phyloP scores from a whole-genome alignment of 2,113 vertebrate species.

The Syrrhaptes paradoxus region DNA sequence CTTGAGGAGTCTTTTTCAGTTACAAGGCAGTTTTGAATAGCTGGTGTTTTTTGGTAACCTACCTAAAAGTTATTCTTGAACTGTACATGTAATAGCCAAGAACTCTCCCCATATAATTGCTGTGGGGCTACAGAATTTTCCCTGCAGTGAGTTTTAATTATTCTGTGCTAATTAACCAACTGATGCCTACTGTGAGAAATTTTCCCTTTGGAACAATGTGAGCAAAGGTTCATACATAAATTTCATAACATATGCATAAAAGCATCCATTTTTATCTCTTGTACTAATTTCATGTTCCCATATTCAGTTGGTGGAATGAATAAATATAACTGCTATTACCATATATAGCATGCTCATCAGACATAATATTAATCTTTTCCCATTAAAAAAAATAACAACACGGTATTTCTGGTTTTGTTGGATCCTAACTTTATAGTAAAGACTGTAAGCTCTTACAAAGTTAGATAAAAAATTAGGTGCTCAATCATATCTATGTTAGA shows the following conservation, averaged over 20 bases:
- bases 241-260: constrained; percentile 67
- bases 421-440: neutral
- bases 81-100: neutral
- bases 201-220: constrained; percentile 61
- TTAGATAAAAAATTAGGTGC: neutral
- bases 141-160: constrained; percentile 73
- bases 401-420: neutral
- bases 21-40: neutral
- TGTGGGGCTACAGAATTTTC: constrained; percentile 45
- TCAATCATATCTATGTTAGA: neutral
- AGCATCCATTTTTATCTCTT: constrained; percentile 57
- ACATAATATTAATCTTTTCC: constrained; percentile 23
- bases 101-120: constrained; percentile 44
- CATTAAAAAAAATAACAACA: neutral
- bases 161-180: constrained; percentile 72
- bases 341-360: neutral
- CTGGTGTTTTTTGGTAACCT: neutral
- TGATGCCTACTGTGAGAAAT: constrained; percentile 65
- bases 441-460: neutral
- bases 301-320: neutral
- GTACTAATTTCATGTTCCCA: constrained; percentile 51
- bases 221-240: constrained; percentile 69
- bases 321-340: constrained; percentile 19
- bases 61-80: constrained; percentile 28
- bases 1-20: neutral